Base-by-base conservation (phyloP, 2,888 invertebrate species). In the Plemyria rubiginata region DNA sequence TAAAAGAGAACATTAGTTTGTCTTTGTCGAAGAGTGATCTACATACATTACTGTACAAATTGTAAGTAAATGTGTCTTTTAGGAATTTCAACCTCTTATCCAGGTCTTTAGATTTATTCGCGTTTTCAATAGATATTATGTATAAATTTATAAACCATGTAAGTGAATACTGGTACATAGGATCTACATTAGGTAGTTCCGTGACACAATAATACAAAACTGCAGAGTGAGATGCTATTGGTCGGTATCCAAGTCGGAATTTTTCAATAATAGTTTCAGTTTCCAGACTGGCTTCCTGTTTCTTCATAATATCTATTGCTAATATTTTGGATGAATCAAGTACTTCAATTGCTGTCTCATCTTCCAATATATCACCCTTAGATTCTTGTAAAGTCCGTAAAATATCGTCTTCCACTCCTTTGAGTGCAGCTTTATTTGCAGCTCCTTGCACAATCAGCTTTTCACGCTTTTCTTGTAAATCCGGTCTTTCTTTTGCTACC, bases 351-450 rank as follows among this genome's bases (percentile, higher is more conserved):
- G 98, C 98, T 4, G 94, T 94, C 88, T 98, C 98, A 83, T 98
- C 97, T 88, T 98, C 98, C 66, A 98, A 92, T 79, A 98, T 98
- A 81, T 98, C 97, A 2, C 98, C 97, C 82, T 97, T 96, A 0
- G 95, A 94, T 77, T 96, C 95, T 48, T 97, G 96, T 57, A 98
- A 88, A 0, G 98, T 98, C 76, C 95, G 94, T 52, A 98, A 90
- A 74, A 98, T 98, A 86, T 96, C 96, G 80, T 98, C 97, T 88
- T 98, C 98, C 28, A 97, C 96, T 82, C 96, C 95, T 78, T 97
- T 96, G 43, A 98, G 86, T 2, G 96, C 96, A 60, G 96, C 94
- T 80, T 95, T 95, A 83, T 98, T 98, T 54, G 95, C 94, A 7
- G 97, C 97, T 72, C 96, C 94, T 84, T 97, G 95, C 2, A 96